phyloP scores from a whole-genome alignment of 2,113 vertebrate species.

The Pseudorectes ferrugineus region DNA sequence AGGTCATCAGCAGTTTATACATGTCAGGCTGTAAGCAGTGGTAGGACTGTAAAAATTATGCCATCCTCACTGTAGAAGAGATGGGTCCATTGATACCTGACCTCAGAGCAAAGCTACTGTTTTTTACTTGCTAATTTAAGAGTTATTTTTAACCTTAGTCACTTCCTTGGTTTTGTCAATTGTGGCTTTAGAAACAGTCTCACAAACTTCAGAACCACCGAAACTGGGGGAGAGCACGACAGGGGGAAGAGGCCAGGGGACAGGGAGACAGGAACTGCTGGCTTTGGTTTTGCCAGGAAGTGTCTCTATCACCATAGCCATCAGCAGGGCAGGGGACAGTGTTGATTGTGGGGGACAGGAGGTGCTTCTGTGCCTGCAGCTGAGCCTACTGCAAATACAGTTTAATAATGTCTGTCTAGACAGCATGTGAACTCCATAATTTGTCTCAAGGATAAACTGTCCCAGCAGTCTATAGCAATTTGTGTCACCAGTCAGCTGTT shows the following conservation, averaged over 20 bases:
- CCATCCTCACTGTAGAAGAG: neutral
- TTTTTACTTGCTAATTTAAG: neutral
- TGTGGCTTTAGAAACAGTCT: neutral
- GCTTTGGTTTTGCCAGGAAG: neutral
- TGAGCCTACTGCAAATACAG: neutral
- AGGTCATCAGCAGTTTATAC: neutral
- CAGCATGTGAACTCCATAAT: neutral
- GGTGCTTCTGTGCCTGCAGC: neutral
- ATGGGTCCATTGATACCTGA: neutral
- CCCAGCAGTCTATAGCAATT: neutral
- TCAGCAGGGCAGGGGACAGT: neutral
- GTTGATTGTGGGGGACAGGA: neutral
- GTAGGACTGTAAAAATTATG: neutral
- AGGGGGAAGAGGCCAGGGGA: neutral
- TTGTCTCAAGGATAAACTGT: neutral
- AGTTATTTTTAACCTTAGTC: neutral
- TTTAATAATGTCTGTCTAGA: neutral
- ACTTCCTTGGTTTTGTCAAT: neutral
- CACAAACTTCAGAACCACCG: neutral
- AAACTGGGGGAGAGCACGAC: fast-evolving
- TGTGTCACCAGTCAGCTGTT: neutral
- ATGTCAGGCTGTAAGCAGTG: neutral
- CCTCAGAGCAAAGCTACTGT: neutral
- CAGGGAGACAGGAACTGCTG: neutral
- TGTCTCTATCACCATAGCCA: fast-evolving